Conservation (phyloP, 2,113 vertebrate genomes). For the Motacilla alba region DNA sequence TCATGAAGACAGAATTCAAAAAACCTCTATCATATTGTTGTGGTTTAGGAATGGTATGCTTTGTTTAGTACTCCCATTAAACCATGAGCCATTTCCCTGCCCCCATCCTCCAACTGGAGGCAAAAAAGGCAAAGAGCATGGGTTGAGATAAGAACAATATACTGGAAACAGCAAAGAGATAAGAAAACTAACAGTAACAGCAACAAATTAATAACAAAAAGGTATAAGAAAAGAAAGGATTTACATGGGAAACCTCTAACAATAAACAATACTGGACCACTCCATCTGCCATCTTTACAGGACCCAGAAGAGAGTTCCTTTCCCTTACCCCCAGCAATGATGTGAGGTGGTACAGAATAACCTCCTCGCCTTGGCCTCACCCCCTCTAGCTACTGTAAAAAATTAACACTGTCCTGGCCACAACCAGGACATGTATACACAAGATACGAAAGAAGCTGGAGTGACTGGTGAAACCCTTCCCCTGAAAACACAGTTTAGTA, state of each 20-base stretch:
- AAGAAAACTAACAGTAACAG: neutral
- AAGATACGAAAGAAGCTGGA: neutral
- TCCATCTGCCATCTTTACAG: neutral
- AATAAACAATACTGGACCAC: neutral
- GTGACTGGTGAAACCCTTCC: neutral
- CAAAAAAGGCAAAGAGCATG: neutral
- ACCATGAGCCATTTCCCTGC: neutral
- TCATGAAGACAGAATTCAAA: neutral
- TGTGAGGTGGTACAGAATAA: neutral
- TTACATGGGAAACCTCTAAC: neutral
- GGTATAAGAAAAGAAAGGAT: neutral
- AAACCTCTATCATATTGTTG: neutral
- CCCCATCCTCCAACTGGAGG: fast-evolving
- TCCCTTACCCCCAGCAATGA: neutral
- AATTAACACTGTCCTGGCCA: neutral
- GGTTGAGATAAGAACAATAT: neutral
- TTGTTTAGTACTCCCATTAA: neutral
- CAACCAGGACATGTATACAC: neutral
- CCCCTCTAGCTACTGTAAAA: neutral
- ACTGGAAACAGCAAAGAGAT: neutral
- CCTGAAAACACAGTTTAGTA: neutral
- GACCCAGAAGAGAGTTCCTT: neutral
- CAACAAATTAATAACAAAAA: neutral
- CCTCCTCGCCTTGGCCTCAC: neutral
- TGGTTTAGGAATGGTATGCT: neutral